Percentiles rank a stretch among this genome's conserved stretches.
phyloP scores from a whole-genome alignment of 2,797 vertebrate genomes.

The Muscicapa comitata region DNA sequence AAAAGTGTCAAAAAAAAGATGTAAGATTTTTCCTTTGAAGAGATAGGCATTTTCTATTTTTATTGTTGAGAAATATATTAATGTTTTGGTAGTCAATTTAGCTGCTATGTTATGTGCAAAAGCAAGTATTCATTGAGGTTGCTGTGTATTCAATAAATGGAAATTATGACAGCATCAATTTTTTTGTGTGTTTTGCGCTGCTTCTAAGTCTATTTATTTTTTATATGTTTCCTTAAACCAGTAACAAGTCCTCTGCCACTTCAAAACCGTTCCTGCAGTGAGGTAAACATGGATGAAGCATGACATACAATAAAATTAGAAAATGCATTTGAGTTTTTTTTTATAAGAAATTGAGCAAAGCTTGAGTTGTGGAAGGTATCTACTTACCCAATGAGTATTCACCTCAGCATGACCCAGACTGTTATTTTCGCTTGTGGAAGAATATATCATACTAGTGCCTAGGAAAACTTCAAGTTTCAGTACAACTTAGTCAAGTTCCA shows the following conservation, averaged over 20 bases:
- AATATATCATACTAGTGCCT: background rate
- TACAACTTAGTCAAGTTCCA: background rate
- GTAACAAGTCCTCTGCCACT: background rate
- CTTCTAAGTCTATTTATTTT: background rate
- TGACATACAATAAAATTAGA: background rate
- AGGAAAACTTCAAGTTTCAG: background rate
- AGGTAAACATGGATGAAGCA: background rate
- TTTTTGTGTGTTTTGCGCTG: background rate
- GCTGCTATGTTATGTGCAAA: background rate
- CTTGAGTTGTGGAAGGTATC: background rate
- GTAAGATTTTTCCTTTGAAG: background rate
- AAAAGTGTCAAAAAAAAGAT: background rate
- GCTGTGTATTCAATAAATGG: background rate
- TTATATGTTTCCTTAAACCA: background rate
- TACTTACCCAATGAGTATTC: background rate
- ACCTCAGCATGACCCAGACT: background rate
- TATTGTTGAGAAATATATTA: background rate
- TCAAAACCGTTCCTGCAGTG: background rate
- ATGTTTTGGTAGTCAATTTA: conserved; percentile 12
- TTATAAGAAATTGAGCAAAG: background rate
- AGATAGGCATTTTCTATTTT: background rate
- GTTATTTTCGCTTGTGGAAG: background rate
- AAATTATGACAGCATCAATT: background rate
- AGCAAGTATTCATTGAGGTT: background rate
- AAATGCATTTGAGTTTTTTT: background rate